Base-by-base conservation (phyloP, 2,888 invertebrate species). In the Lasius fuliginosus region DNA sequence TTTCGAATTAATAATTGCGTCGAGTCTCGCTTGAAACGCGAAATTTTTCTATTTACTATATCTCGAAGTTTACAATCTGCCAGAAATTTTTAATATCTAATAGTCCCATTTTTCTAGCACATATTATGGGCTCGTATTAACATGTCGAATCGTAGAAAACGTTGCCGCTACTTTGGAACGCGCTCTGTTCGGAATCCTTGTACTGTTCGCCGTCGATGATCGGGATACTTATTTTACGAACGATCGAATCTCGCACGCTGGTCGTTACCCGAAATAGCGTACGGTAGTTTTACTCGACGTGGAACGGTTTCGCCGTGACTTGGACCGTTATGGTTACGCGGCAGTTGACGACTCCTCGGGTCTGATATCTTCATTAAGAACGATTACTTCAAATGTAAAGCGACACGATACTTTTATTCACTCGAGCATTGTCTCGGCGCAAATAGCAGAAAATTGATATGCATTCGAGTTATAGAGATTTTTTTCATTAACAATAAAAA, bases 181-280 rank as follows among this genome's bases (percentile, higher is more conserved):
- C 12, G 12, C 18, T 49, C 27, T 0, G 30, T 56, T 12, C n/a
- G 15, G 23, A 49, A 53, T 76, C 23, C 23, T 23, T 76, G 12
- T 40, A 36, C 33, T 18, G 46, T 5, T 9, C 18, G 33, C n/a
- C n/a, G 18, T 49, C 15, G 53, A 77, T 40, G 27, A 73, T 73
- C 30, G 71, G 67, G 53, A 53, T 30, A 67, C 18, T 49, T 33
- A 33, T 60, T 81, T 81, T 27, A 58, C 12, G 18, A 58, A 77
- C 58, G 42, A 79, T 81, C 73, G 79, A 81, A 73, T 73, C 71
- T 73, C 46, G 6, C 30, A 27, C 12, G 40, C n/a, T 42, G 71
- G 23, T 69, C 18, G 79, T 60, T 60, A 60, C 73, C 79, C 79
- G 46, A 77, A 69, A 77, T 69, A 77, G 40, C 69, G 77, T 42